A percentile compares a stretch with the other conserved stretches of the same genome.
Conservation (phyloP, 2,113 vertebrate species). For the Cyphomyrus plagiostoma region DNA sequence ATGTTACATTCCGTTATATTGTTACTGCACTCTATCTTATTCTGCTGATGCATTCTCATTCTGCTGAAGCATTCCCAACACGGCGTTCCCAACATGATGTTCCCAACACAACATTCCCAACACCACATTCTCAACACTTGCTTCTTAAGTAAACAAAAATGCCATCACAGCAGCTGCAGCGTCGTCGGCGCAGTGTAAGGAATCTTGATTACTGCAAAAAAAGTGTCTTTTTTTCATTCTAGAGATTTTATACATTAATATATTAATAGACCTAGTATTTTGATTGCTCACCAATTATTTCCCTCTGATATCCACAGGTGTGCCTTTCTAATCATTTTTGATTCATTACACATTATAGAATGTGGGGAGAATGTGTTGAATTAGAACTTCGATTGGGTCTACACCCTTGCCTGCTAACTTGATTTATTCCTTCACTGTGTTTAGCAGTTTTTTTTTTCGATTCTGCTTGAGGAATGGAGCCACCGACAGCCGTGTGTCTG, state of each 20-base stretch:
- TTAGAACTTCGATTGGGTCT: conserved; percentile 22
- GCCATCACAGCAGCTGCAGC: too few relatives aligned
- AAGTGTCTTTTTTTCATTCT: neutral
- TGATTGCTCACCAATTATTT: conserved; percentile 20
- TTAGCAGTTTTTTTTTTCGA: conserved; percentile 18
- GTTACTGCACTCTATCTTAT: neutral
- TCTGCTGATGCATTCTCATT: neutral
- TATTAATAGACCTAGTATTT: neutral
- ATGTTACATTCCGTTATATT: neutral
- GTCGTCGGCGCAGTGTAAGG: neutral
- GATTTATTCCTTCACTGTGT: conserved; percentile 31
- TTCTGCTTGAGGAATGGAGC: conserved; percentile 47
- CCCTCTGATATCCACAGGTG: neutral
- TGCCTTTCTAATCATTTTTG: conserved; percentile 18
- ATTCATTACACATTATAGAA: conserved; percentile 16
- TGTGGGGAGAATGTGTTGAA: conserved; percentile 8
- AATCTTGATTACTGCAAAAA: neutral
- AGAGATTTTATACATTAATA: conserved; percentile 12
- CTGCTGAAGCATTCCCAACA: too few relatives aligned
- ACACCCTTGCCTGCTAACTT: conserved; percentile 9
- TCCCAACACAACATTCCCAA: neutral
- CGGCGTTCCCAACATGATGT: neutral
- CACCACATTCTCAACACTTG: neutral
- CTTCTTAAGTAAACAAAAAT: neutral
- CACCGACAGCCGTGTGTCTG: conserved; percentile 52